Evolutionary conservation across 2,888 invertebrate species (phyloP).

Genomic region (Amiota minor): DNA sequence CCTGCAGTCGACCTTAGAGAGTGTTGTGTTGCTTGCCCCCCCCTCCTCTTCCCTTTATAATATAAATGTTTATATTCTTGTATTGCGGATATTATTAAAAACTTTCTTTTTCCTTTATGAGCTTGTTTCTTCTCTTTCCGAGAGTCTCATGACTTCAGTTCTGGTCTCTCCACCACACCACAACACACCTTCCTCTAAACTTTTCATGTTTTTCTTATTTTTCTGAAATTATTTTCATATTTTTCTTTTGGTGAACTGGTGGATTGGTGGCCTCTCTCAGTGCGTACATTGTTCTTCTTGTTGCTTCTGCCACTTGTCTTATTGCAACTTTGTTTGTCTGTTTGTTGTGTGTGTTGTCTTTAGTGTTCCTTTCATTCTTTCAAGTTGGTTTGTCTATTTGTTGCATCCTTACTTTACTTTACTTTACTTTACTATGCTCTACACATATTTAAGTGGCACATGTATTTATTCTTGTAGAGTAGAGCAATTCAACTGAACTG

Average conservation of each 20-base stretch:
- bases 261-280: too few relatives aligned
- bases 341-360: conserved; percentile 14
- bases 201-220: neutral
- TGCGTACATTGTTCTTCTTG: neutral
- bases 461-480: neutral
- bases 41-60: conserved; percentile 44
- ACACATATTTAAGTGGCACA: conserved; percentile 23
- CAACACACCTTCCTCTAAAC: too few relatives aligned
- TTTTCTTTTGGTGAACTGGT: neutral
- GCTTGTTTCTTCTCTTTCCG: too few relatives aligned
- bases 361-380: conserved; percentile 19
- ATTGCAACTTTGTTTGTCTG: conserved; percentile 1
- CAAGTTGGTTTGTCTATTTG: conserved; percentile 27
- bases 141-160: too few relatives aligned
- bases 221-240: conserved; percentile 31
- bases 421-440: neutral
- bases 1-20: too few relatives aligned
- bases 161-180: too few relatives aligned
- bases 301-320: neutral
- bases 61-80: conserved; percentile 68
- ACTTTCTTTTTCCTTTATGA: conserved; percentile 49
- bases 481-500: neutral
- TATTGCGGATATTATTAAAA: conserved; percentile 68
- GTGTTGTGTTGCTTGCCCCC: neutral
- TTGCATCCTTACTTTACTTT: conserved; percentile 15